Evolutionary conservation across 2,113 vertebrate species (phyloP).

Genomic region (Lampris megalopsis): DNA sequence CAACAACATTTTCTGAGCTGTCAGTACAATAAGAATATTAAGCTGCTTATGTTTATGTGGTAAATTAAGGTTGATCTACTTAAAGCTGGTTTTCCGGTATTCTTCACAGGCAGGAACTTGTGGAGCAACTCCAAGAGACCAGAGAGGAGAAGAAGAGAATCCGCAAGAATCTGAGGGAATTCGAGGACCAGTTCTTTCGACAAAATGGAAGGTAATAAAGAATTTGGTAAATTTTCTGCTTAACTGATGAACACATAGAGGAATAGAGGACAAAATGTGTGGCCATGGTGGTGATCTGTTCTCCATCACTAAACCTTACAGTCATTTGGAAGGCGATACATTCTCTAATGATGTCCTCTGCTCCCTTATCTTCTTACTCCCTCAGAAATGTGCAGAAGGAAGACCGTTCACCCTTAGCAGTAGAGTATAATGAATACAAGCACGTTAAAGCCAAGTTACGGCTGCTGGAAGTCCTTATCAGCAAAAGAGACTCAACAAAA

Average conservation of each 20-base stretch:
- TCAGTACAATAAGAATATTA: no score
- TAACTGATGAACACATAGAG: not conserved
- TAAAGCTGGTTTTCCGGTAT: not conserved
- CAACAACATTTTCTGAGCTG: no score
- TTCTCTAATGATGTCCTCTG: not conserved
- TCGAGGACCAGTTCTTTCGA: slow-evolving; percentile 96
- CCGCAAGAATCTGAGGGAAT: slow-evolving; percentile 94
- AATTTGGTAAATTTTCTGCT: not conserved
- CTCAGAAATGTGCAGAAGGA: slow-evolving; percentile 94
- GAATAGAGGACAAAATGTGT: not conserved
- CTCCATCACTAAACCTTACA: not conserved
- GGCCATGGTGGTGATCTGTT: not conserved
- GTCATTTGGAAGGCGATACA: not conserved
- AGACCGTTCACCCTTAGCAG: slow-evolving; percentile 91
- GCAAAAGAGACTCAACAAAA: slow-evolving; percentile 89
- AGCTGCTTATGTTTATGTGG: no score
- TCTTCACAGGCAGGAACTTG: slow-evolving; percentile 88
- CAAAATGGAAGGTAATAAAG: slow-evolving; percentile 92
- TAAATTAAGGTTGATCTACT: not conserved
- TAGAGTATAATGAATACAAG: slow-evolving; percentile 96
- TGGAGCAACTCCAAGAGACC: slow-evolving; percentile 95
- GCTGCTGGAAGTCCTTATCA: slow-evolving; percentile 96
- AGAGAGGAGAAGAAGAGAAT: slow-evolving; percentile 96
- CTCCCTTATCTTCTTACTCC: slow-evolving; percentile 14
- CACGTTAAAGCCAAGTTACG: slow-evolving; percentile 95